A percentile compares a stretch with the other conserved stretches of the same genome.
Conservation (phyloP, 1,140 invertebrate species). For the Pectinophora gossypiella region DNA sequence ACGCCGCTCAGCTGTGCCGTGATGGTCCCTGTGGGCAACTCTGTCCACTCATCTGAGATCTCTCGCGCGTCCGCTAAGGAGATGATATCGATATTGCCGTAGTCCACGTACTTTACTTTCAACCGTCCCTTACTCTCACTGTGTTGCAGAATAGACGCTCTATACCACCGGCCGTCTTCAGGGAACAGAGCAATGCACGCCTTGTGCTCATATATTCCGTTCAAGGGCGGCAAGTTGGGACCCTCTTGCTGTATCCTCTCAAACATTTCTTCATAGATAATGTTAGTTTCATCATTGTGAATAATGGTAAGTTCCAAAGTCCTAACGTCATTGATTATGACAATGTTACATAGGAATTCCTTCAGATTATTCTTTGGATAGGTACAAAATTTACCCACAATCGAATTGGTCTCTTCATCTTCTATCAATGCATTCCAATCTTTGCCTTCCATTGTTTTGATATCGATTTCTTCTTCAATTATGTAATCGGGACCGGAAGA, state of each 20-base stretch:
- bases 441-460: constrained; percentile 20
- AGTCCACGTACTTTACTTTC: constrained; percentile 66
- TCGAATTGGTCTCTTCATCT: constrained; percentile 26
- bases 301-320: constrained; percentile 40
- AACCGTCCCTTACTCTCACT: constrained; percentile 41
- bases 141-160: constrained; percentile 49
- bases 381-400: constrained; percentile 23
- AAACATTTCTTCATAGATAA: constrained; percentile 42
- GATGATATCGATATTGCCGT: constrained; percentile 52
- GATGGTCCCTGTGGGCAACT: constrained; percentile 42
- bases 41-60: constrained; percentile 39
- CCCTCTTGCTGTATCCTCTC: constrained; percentile 35
- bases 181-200: constrained; percentile 55
- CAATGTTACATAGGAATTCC: constrained; percentile 46
- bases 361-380: constrained; percentile 28
- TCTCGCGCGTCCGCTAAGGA: constrained; percentile 44
- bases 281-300: constrained; percentile 33
- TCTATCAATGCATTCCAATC: constrained; percentile 54
- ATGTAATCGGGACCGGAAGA: constrained; percentile 61
- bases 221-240: constrained; percentile 29
- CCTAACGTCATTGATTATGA: constrained; percentile 37
- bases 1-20: constrained; percentile 37
- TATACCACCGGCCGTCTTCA: constrained; percentile 54
- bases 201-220: constrained; percentile 57
- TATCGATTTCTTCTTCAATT: constrained; percentile 30